Base-by-base conservation (phyloP, 2,888 invertebrate species). In the Chironomus riparius region DNA sequence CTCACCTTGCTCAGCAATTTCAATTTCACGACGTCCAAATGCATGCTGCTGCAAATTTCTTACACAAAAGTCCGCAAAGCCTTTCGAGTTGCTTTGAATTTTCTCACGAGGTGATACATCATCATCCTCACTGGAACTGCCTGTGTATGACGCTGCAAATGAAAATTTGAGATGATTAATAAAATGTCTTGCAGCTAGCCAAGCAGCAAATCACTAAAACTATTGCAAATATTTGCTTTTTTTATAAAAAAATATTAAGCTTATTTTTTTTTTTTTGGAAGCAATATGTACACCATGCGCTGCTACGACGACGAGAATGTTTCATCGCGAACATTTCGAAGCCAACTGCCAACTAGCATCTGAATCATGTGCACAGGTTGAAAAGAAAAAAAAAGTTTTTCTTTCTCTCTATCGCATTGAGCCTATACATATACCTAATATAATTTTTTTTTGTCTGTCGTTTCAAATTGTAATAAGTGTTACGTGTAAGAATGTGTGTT, bases 11-110 rank as follows among this genome's bases (percentile, higher is more conserved):
- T 98, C 97, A 0, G 98, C 98, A 78, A 98, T 97, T 86, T 98
- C 97, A 78, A 98, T 98, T 87, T 98, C 98, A 61, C 97, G 85
- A 47, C 98, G 87, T 0, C 98, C 98, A 82, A 97, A 97, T 0
- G 94, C 94, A 81, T 95, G 92, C 81, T 97, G 95, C 78, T 92
- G 92, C 77, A 98, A 92, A 82, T 97, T 97, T 76, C 94, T 88
- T 28, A 98, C 97, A 85, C 98, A 98, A 85, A 98, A 97, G 79
- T 97, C 95, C 0, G 91, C 89, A 82, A 89, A 92, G 4, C 94
- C 92, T 79, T 90, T 90, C 0, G 93, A 91, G 78, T 92, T 95
- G 80, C 92, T 92, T 84, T 97, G 95, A 2, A 90, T 88, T 83
- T 97, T 97, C 82, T 98, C 97, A 78, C 97, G 89, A 0, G 98